Evolutionary conservation across 2,797 vertebrate species (phyloP), one percentile per base, ranked within the genome.

Genomic region (Clarias pachynema): DNA sequence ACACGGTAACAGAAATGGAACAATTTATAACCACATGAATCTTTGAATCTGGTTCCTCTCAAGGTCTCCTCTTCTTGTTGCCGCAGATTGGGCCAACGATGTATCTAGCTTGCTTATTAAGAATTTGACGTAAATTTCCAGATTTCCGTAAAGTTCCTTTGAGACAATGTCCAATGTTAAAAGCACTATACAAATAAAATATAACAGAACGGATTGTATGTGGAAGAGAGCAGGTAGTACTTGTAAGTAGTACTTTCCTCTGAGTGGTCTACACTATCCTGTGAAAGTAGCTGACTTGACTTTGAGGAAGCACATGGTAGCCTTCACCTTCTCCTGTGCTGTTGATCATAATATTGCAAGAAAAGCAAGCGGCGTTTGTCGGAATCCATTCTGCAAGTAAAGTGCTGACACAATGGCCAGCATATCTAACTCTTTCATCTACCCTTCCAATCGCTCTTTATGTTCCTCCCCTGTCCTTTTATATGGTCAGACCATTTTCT

Each of bases 401-500:
- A 59, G 29, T 72, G 22, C 81, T 82, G 59, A 83, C 57, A 83
- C 57, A 75, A 72, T 63, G 37, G n/a, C 10, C 70, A 20, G 18
- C n/a, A 63, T 49, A 62, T 44, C 40, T 57, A 56, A 56, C 26
- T 26, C n/a, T 75, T 75, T 75, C 49, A 56, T 57, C 26, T 56
- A 57, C 49, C 26, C 26, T 75, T 75, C 49, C 49, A 5, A 75
- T 56, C 26, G 15, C 22, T 65, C 59, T 3, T 10, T 4, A 6
- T 18, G 79, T 69, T 80, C 79, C 75, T 62, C 62, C 79, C 75
- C 69, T 75, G 34, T 29, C 78, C 66, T 83, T 81, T 56, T 70
- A 77, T 82, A 69, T 26, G 20, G 20, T 66, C 62, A 77, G 69
- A 73, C 12, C 78, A 87, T 86, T 79, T 22, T 82, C 66, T 75